These are phyloP conservation scores for Geophilus truncorum DNA, from an alignment of 2,888 invertebrate genomes.

Conservation along the genomic window DNA sequence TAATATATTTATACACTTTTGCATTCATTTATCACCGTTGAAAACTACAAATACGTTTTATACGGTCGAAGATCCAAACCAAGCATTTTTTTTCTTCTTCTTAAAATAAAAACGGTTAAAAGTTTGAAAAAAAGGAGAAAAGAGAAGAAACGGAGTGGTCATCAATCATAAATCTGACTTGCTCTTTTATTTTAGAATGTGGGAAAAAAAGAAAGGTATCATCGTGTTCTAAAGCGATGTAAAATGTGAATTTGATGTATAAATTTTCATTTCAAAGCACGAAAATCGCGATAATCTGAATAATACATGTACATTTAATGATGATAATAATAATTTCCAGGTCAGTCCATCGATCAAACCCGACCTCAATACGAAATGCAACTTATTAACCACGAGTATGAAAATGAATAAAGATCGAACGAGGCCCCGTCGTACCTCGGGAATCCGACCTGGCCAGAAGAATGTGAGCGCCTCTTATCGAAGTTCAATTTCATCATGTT, in stretches of 20 bases:
- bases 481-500: not conserved
- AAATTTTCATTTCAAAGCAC: not conserved
- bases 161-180: constrained; percentile 10
- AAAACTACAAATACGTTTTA: not conserved
- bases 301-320: too few species aligned
- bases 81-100: not conserved
- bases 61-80: not conserved
- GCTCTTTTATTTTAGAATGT: not conserved
- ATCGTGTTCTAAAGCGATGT: not conserved
- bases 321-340: too few species aligned
- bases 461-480: not conserved
- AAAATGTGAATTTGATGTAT: not conserved
- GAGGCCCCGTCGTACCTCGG: not conserved
- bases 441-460: not conserved
- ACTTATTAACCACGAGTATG: not conserved
- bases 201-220: not conserved
- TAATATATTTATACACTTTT: not conserved
- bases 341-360: not conserved
- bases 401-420: not conserved
- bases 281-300: not conserved
- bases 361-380: not conserved
- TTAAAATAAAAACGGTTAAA: not conserved
- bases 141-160: not conserved
- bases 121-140: not conserved
- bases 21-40: not conserved